Evolutionary conservation across 2,797 vertebrate genomes (phyloP).

Genomic region (Simalia tracyae): DNA sequence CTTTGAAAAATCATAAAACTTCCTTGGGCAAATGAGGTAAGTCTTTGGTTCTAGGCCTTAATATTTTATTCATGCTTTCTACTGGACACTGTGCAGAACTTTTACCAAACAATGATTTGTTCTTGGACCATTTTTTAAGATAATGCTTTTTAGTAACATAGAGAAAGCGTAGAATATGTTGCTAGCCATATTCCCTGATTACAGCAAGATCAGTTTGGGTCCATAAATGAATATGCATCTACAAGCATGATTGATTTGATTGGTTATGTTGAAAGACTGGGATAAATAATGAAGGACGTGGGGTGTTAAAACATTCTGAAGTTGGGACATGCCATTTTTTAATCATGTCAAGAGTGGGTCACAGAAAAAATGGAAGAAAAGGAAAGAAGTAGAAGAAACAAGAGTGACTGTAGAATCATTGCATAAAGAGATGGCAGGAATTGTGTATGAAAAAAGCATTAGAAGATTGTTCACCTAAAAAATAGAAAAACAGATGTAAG

Average conservation of each 20-base stretch:
- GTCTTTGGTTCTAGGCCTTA: background rate
- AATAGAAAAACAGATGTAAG: background rate
- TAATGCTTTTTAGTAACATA: background rate
- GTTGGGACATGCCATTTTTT: background rate
- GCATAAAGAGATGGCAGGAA: background rate
- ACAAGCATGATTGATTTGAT: background rate
- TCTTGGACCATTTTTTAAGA: background rate
- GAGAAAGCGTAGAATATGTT: background rate
- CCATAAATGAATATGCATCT: background rate
- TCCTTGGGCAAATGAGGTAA: background rate
- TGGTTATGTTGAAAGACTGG: background rate
- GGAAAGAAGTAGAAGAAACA: background rate
- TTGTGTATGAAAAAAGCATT: background rate
- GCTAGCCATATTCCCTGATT: background rate
- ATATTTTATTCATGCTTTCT: background rate
- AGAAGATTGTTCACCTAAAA: background rate
- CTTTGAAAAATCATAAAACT: background rate
- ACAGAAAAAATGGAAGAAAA: background rate
- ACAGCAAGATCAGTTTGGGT: background rate
- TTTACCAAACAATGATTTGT: background rate
- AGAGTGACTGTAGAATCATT: background rate
- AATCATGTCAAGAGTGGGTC: background rate
- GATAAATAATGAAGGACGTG: background rate
- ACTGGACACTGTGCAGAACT: background rate
- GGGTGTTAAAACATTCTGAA: background rate